Evolutionary conservation across 53 echinoderm and acorn worm genomes (phyloP).

Genomic region (Antedon mediterranea): DNA sequence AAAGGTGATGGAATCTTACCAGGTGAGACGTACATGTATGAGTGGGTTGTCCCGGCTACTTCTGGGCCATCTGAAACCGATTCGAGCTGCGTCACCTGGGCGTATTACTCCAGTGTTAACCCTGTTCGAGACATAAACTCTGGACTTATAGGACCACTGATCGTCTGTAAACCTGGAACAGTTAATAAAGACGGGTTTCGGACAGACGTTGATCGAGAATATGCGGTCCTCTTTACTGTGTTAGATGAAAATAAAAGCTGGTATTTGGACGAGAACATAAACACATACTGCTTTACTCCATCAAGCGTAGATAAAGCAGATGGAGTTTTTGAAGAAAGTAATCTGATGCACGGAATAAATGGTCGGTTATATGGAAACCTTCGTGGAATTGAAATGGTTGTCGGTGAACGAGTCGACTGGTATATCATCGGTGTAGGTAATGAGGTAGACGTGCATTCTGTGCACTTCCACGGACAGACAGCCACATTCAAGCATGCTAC

Average conservation of each 20-base stretch:
- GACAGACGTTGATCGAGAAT: slow-evolving; percentile 52
- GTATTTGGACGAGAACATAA: slow-evolving; percentile 84
- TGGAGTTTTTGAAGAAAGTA: slow-evolving; percentile 47
- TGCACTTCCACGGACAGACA: slow-evolving; percentile 56
- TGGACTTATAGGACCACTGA: slow-evolving; percentile 50
- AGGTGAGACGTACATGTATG: slow-evolving; percentile 43
- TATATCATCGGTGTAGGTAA: slow-evolving; percentile 41
- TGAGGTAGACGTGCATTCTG: slow-evolving; percentile 44
- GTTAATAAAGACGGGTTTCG: slow-evolving; percentile 32
- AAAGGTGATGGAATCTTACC: slow-evolving; percentile 24
- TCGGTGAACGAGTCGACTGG: slow-evolving; percentile 25
- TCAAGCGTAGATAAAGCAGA: slow-evolving; percentile 30
- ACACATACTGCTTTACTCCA: slow-evolving; percentile 24
- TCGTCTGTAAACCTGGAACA: slow-evolving; percentile 36
- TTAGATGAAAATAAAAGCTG: slow-evolving; percentile 87
- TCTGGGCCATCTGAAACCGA: slow-evolving; percentile 47
- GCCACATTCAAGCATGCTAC: slow-evolving; percentile 28
- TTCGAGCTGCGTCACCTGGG: slow-evolving; percentile 41
- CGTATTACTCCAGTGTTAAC: slow-evolving; percentile 59
- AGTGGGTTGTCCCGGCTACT: slow-evolving; percentile 29
- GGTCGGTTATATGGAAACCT: slow-evolving; percentile 39
- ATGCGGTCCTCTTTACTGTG: slow-evolving; percentile 63
- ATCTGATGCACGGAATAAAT: slow-evolving; percentile 66
- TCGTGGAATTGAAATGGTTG: slow-evolving; percentile 28
- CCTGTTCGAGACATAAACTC: slow-evolving; percentile 51